Conservation (phyloP, 2,888 invertebrate genomes). For the Pheosia tremula region DNA sequence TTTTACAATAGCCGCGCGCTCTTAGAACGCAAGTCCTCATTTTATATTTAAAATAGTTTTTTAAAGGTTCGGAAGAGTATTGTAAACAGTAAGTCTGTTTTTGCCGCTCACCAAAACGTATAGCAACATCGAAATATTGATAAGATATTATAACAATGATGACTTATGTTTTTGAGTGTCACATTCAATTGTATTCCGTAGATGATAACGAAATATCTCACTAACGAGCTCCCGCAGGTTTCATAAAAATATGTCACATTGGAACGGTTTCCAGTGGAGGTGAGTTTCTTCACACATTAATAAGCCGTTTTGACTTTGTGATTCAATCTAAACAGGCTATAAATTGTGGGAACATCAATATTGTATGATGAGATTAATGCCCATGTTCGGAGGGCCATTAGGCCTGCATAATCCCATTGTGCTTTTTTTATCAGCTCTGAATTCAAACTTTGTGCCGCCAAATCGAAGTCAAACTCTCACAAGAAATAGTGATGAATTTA, state of each 20-base stretch:
- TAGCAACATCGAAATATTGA: conserved; percentile 46
- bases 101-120: conserved; percentile 47
- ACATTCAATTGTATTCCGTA: conserved; percentile 81
- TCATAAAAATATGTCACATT: conserved; percentile 75
- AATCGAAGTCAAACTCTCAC: conserved; percentile 64
- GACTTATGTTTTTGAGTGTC: conserved; percentile 74
- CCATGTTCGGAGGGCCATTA: conserved; percentile 81
- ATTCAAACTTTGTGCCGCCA: conserved; percentile 64
- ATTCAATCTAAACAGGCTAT: conserved; percentile 70
- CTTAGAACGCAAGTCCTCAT: conserved; percentile 53
- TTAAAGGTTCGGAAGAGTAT: conserved; percentile 48
- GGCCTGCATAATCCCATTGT: conserved; percentile 80
- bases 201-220: conserved; percentile 69
- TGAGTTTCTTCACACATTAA: conserved; percentile 82
- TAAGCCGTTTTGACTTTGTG: conserved; percentile 79
- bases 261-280: conserved; percentile 62
- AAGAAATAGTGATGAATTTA: conserved; percentile 68
- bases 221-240: conserved; percentile 72
- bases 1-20: conserved; percentile 57
- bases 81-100: conserved; percentile 49
- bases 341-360: conserved; percentile 82
- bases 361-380: conserved; percentile 83
- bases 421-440: conserved; percentile 70
- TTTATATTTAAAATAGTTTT: conserved; percentile 50
- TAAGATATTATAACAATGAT: conserved; percentile 70